Evolutionary conservation across 2,888 invertebrate species (phyloP).

Genomic region (Melanargia galathea): DNA sequence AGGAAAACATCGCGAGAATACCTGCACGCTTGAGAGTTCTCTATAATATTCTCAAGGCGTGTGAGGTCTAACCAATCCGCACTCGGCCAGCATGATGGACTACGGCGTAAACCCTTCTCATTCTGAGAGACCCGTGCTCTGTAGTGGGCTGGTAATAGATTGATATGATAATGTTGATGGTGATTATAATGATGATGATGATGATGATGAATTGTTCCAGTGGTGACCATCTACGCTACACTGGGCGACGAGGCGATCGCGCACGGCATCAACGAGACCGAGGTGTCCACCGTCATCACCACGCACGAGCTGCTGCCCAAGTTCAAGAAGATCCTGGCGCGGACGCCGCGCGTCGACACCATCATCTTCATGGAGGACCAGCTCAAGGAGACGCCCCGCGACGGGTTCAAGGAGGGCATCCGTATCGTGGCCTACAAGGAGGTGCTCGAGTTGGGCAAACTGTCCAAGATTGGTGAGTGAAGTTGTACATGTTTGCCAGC

Average conservation of each 20-base stretch:
- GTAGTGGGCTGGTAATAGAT: too few species aligned
- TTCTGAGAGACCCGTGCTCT: too few species aligned
- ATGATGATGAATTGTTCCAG: slow-evolving; percentile 73
- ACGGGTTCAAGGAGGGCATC: slow-evolving; percentile 88
- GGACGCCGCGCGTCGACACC: slow-evolving; percentile 89
- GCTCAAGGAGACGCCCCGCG: slow-evolving; percentile 86
- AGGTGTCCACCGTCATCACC: slow-evolving; percentile 96
- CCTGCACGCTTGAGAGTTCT: too few species aligned
- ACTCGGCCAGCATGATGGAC: too few species aligned
- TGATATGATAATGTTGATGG: too few species aligned
- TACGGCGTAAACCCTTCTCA: too few species aligned
- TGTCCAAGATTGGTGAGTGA: slow-evolving; percentile 65
- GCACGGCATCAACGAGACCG: slow-evolving; percentile 98
- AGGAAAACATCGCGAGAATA: too few species aligned
- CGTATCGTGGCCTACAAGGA: slow-evolving; percentile 89
- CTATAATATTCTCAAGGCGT: too few species aligned
- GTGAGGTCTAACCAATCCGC: too few species aligned
- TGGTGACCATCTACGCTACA: slow-evolving; percentile 98
- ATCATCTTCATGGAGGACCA: slow-evolving; percentile 95
- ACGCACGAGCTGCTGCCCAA: slow-evolving; percentile 95
- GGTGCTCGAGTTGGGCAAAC: slow-evolving; percentile 61
- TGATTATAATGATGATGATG: too few species aligned
- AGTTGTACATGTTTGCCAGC: background rate
- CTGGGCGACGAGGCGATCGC: slow-evolving; percentile 98
- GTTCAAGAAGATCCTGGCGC: slow-evolving; percentile 88